phyloP scores from a whole-genome alignment of 2,797 vertebrate genomes.

The Poecilia gillii region DNA sequence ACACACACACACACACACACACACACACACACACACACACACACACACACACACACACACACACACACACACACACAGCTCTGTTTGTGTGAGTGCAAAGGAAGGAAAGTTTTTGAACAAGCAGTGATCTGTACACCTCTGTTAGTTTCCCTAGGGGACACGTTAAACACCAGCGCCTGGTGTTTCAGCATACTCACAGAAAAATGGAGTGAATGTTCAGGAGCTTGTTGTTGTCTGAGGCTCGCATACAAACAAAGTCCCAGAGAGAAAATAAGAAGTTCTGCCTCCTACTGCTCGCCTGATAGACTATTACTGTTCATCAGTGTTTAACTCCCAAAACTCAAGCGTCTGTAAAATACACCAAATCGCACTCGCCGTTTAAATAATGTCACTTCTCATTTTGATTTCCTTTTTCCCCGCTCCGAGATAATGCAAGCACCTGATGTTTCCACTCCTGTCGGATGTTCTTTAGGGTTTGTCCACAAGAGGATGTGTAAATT shows the following conservation, averaged over 20 bases:
- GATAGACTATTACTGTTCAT: slow-evolving; percentile 39
- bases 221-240: background rate
- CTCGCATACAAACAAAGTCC: slow-evolving; percentile 8
- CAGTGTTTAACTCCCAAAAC: slow-evolving; percentile 28
- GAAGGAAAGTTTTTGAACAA: slow-evolving; percentile 15
- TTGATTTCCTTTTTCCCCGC: slow-evolving; percentile 13
- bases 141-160: slow-evolving; percentile 20
- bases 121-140: slow-evolving; percentile 10
- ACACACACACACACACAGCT: no score
- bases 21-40: no score
- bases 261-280: slow-evolving; percentile 21
- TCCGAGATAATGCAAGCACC: slow-evolving; percentile 22
- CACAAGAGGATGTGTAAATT: slow-evolving; percentile 31
- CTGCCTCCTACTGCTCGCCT: slow-evolving; percentile 24
- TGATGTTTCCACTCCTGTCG: slow-evolving; percentile 14
- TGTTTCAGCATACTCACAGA: slow-evolving; percentile 11
- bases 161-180: slow-evolving; percentile 20
- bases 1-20: background rate
- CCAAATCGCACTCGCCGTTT: slow-evolving; percentile 28
- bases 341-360: slow-evolving; percentile 52
- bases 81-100: slow-evolving; percentile 4
- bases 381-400: slow-evolving; percentile 28
- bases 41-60: no score
- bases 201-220: background rate
- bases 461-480: slow-evolving; percentile 26